A percentile compares a stretch with the other conserved stretches of the same genome.
Evolutionary conservation across 2,113 vertebrate genomes (phyloP).

Genomic region (Elgaria multicarinata): DNA sequence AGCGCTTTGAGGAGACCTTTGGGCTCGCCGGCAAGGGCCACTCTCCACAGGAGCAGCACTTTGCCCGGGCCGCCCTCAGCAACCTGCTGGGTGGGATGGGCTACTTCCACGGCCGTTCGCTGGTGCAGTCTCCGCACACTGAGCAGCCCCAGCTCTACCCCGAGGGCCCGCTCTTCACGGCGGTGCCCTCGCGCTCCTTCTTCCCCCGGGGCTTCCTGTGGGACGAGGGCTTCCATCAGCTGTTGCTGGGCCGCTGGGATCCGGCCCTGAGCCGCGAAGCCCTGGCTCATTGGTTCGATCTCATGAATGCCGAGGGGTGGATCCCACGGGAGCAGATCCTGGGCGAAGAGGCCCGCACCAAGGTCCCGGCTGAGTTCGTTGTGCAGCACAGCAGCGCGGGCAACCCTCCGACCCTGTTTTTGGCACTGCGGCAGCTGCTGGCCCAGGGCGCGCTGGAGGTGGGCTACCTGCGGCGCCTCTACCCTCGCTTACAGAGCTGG

Average conservation of each 20-base stretch:
- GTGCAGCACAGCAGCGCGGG: conserved; percentile 86
- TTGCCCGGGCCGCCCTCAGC: conserved; percentile 88
- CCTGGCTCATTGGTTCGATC: conserved; percentile 91
- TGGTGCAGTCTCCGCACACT: conserved; percentile 80
- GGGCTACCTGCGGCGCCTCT: conserved; percentile 82
- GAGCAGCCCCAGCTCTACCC: conserved; percentile 79
- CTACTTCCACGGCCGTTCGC: conserved; percentile 89
- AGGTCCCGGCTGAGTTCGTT: conserved; percentile 89
- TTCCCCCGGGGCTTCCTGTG: conserved; percentile 96
- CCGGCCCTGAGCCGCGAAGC: conserved; percentile 82
- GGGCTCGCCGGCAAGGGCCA: conserved; percentile 82
- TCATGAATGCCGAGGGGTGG: conserved; percentile 94
- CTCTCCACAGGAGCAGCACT: conserved; percentile 73
- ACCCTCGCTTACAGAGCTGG: conserved; percentile 89
- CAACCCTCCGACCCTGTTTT: conserved; percentile 88
- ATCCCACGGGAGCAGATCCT: conserved; percentile 96
- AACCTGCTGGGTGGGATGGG: conserved; percentile 93
- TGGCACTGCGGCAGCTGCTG: conserved; percentile 77
- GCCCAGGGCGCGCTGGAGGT: conserved; percentile 37
- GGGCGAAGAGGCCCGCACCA: conserved; percentile 90
- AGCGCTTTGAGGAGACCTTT: conserved; percentile 87
- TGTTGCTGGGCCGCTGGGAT: conserved; percentile 90
- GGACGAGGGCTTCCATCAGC: conserved; percentile 97
- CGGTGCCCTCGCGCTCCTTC: conserved; percentile 94
- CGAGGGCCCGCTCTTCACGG: conserved; percentile 84